Percentiles rank a stretch among this genome's conserved stretches.
Conservation (phyloP, 2,888 invertebrate genomes). For the Acronicta leporina region DNA sequence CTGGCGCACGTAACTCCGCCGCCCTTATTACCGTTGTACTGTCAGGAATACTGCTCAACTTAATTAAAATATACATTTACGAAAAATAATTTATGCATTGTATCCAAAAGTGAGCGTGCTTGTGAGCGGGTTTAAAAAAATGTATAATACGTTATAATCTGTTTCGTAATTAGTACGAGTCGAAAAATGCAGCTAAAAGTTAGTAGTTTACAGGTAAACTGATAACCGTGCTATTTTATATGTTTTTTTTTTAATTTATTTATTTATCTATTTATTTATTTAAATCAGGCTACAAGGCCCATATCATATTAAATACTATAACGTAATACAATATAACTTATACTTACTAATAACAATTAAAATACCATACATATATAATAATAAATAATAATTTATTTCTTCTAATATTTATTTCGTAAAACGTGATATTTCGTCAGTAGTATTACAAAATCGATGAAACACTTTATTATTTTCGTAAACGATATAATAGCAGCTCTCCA, state of each 20-base stretch:
- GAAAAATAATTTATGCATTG: neutral
- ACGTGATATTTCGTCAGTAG: conserved; percentile 20
- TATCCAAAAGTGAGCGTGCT: no score
- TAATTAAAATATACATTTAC: conserved; percentile 2
- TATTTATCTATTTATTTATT: no score
- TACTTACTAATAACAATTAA: no score
- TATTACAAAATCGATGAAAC: conserved; percentile 24
- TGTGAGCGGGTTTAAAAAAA: conserved; percentile 4
- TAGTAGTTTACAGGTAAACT: conserved; percentile 20
- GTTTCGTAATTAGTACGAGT: conserved; percentile 19
- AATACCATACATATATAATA: neutral
- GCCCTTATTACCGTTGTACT: conserved; percentile 71
- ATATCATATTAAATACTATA: no score
- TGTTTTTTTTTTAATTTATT: neutral
- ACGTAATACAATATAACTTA: no score
- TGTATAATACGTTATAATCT: conserved; percentile 9
- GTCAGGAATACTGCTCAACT: conserved; percentile 68
- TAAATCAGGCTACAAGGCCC: no score
- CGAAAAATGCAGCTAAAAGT: conserved; percentile 5
- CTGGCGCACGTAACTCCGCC: conserved; percentile 67
- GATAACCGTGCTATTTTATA: conserved; percentile 11
- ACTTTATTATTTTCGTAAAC: conserved; percentile 17
- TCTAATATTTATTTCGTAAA: conserved; percentile 26
- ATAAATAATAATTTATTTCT: no score
- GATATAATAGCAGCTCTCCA: conserved; percentile 13